Percentiles rank a stretch among this genome's conserved stretches.
These are phyloP conservation scores for Macaria liturata DNA, from an alignment of 2,888 invertebrate genomes.

Conservation along the genomic window DNA sequence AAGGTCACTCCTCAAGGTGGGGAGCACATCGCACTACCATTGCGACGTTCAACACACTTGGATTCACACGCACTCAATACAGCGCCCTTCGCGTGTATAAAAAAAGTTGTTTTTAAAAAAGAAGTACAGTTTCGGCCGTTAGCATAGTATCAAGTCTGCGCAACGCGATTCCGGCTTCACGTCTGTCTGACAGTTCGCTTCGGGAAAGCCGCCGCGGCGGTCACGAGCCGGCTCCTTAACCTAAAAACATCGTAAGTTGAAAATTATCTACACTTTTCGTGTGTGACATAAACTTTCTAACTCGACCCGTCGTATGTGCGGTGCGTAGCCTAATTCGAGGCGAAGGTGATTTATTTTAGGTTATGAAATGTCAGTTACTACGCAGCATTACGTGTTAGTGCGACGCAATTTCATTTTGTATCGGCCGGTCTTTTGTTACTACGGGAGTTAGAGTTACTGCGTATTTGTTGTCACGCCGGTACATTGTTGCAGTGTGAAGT, in stretches of 20 bases:
- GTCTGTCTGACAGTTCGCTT: slow-evolving; percentile 52
- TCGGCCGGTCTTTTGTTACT: slow-evolving; percentile 73
- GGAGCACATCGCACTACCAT: slow-evolving; percentile 46
- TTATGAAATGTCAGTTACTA: slow-evolving; percentile 68
- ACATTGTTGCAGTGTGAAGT: slow-evolving; percentile 39
- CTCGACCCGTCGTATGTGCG: slow-evolving; percentile 32
- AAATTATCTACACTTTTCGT: slow-evolving; percentile 39
- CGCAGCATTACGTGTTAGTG: slow-evolving; percentile 57
- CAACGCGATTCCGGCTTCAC: slow-evolving; percentile 21
- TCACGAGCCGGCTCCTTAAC: slow-evolving; percentile 46
- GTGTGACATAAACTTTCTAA: slow-evolving; percentile 28
- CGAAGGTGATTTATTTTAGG: slow-evolving; percentile 54
- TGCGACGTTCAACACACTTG: slow-evolving; percentile 47
- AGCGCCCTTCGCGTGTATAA: slow-evolving; percentile 41
- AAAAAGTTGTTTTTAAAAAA: slow-evolving; percentile 60
- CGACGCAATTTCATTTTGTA: slow-evolving; percentile 72
- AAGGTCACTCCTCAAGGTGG: slow-evolving; percentile 72
- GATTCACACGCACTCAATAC: slow-evolving; percentile 26
- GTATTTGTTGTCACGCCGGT: slow-evolving; percentile 49
- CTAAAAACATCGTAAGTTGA: slow-evolving; percentile 58
- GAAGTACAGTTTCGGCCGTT: slow-evolving; percentile 49
- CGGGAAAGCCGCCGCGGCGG: slow-evolving; percentile 57
- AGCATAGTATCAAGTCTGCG: slow-evolving; percentile 35
- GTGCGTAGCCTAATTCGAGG: slow-evolving; percentile 22
- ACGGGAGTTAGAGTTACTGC: slow-evolving; percentile 48